Evolutionary conservation across 2,888 invertebrate species (phyloP).

Genomic region (Poecilobothrus nobilitatus): DNA sequence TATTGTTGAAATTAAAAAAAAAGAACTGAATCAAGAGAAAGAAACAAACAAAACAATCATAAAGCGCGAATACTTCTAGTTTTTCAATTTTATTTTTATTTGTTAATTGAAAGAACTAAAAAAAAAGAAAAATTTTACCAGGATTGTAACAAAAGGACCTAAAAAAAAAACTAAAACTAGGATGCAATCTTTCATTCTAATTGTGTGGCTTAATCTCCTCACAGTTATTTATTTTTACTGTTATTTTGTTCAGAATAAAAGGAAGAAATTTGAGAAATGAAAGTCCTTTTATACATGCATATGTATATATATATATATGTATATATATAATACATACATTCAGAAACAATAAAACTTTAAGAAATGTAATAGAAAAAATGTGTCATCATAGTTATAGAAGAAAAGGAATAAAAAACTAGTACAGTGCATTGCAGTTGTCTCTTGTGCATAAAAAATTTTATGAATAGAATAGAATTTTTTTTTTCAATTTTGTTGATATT

Average conservation of each 20-base stretch:
- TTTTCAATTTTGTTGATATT: too few species aligned
- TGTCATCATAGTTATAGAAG: background rate
- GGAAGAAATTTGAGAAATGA: background rate
- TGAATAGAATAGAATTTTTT: too few species aligned
- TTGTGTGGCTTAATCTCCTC: conserved; percentile 2
- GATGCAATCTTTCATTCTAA: conserved; percentile 4
- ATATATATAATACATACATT: too few species aligned
- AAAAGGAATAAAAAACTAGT: background rate
- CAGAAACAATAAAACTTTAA: background rate
- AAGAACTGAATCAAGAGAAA: background rate
- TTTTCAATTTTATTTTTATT: background rate
- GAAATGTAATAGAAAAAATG: background rate
- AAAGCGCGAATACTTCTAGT: background rate
- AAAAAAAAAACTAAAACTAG: background rate
- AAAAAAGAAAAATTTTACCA: background rate
- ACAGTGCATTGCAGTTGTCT: background rate
- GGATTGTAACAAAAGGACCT: background rate
- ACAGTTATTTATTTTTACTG: background rate
- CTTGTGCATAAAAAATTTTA: too few species aligned
- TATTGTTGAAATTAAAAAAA: too few species aligned
- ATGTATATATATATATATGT: too few species aligned
- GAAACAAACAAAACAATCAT: background rate
- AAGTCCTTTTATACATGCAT: background rate
- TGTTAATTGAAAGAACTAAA: background rate
- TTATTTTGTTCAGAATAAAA: background rate